A percentile compares a stretch with the other conserved stretches of the same genome.
phyloP scores from a whole-genome alignment of 2,113 vertebrate genomes.

The Hydrochoerus hydrochaeris region DNA sequence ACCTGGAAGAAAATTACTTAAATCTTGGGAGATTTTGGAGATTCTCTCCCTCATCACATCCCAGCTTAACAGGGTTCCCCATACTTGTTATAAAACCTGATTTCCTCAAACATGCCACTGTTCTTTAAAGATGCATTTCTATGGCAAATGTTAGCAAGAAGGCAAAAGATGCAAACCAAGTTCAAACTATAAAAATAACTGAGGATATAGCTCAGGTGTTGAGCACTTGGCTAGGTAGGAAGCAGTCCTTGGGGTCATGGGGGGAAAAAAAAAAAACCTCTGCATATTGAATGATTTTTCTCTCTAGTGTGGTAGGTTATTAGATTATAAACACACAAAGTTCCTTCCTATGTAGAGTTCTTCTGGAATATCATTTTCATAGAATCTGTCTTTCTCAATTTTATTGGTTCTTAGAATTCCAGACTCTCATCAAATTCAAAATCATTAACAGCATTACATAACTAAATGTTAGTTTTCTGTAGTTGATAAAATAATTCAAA shows the following conservation, averaged over 20 bases:
- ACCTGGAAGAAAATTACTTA: background rate
- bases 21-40: background rate
- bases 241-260: background rate
- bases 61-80: background rate
- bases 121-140: background rate
- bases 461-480: background rate
- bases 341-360: background rate
- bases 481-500: background rate
- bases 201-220: background rate
- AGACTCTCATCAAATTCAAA: background rate
- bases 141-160: too few relatives aligned
- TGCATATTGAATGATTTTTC: background rate
- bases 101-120: background rate
- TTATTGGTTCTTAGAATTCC: background rate
- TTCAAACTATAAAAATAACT: background rate
- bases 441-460: background rate
- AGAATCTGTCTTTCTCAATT: background rate
- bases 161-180: background rate
- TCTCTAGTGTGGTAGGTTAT: background rate
- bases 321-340: background rate
- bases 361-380: background rate
- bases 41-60: accelerated
- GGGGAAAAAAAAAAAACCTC: background rate
- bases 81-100: background rate
- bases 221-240: background rate